Evolutionary conservation across 2,113 vertebrate genomes (phyloP).

Genomic region (Saimiri boliviensis): DNA sequence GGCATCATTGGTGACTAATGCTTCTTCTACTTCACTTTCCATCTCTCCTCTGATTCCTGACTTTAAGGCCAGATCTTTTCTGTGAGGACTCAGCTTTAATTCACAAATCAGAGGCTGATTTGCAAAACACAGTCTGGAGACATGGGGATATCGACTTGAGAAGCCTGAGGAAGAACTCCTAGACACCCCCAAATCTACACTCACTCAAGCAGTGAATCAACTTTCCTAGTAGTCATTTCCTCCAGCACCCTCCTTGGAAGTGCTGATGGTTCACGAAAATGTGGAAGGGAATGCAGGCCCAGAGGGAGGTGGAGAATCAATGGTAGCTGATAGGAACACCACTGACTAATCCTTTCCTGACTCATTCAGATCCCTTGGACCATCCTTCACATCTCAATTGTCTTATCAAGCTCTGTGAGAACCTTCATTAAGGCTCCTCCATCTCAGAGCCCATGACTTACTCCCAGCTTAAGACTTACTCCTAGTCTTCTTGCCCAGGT

Average conservation of each 20-base stretch:
- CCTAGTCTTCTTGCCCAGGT: neutral
- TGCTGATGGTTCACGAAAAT: neutral
- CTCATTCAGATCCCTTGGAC: neutral
- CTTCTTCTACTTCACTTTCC: neutral
- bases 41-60: neutral
- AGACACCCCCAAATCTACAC: neutral
- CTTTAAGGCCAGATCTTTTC: neutral
- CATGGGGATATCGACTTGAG: neutral
- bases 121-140: neutral
- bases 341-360: conserved; percentile 36
- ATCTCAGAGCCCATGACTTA: neutral
- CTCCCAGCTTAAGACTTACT: neutral
- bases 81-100: neutral
- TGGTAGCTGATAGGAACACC: neutral
- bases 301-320: neutral
- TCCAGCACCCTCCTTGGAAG: neutral
- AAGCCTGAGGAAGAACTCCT: neutral
- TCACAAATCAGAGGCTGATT: neutral
- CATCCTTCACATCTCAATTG: conserved; percentile 31
- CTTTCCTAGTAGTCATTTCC: neutral
- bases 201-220: neutral
- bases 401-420: conserved; percentile 11
- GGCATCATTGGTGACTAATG: neutral
- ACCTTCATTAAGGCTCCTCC: neutral
- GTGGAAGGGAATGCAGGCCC: neutral